phyloP scores from a whole-genome alignment of 2,888 invertebrate species.

The Sarcophaga variegata region DNA sequence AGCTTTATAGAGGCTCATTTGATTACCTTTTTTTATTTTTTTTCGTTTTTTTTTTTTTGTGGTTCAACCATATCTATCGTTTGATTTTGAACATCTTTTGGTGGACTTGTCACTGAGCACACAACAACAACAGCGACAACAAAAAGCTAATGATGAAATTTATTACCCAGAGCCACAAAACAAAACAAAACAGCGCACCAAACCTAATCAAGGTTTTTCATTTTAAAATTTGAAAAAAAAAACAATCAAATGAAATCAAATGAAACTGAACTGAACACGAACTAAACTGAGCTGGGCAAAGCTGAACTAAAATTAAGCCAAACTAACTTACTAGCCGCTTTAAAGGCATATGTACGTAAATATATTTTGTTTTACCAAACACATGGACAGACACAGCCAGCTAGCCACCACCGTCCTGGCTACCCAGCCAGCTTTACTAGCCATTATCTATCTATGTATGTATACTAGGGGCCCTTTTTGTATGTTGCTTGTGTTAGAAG shows the following conservation, averaged over 20 bases:
- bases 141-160: conserved; percentile 69
- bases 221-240: conserved; percentile 23
- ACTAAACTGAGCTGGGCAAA: conserved; percentile 28
- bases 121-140: conserved; percentile 34
- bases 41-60: conserved; percentile 26
- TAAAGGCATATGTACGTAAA: too few species aligned
- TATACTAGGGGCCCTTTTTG: conserved; percentile 38
- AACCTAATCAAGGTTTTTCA: conserved; percentile 65
- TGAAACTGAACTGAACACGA: conserved; percentile 32
- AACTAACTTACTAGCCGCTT: background rate
- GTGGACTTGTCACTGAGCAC: conserved; percentile 64
- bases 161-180: conserved; percentile 66
- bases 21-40: conserved; percentile 10
- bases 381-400: background rate
- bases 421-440: conserved; percentile 24
- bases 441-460: conserved; percentile 16
- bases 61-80: background rate
- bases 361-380: background rate
- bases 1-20: conserved; percentile 59
- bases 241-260: conserved; percentile 37
- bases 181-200: conserved; percentile 34
- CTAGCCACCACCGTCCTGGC: background rate
- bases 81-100: conserved; percentile 51
- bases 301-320: background rate
- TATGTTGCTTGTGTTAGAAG: conserved; percentile 34